Conservation (phyloP, 2,797 vertebrate species). For the Acanthopagrus latus region DNA sequence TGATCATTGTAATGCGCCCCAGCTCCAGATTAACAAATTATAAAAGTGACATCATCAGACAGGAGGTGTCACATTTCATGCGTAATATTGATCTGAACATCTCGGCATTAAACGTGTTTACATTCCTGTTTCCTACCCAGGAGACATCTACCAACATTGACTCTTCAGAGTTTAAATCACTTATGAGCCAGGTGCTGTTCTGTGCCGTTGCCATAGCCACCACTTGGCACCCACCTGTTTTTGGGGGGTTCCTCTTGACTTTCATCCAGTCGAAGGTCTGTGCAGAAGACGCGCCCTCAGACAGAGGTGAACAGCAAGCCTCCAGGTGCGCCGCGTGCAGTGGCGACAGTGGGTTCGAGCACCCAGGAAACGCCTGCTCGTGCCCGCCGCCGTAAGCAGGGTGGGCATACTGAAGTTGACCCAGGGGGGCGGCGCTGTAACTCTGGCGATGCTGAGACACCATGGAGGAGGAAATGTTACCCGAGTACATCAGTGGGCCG, state of each 20-base stretch:
- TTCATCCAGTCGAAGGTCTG: conserved; percentile 99
- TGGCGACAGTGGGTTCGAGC: conserved; percentile 91
- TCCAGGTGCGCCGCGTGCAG: conserved; percentile 91
- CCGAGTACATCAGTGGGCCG: conserved; percentile 92
- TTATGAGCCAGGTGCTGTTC: background rate
- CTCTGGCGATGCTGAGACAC: conserved; percentile 91
- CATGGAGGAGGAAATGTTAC: conserved; percentile 91
- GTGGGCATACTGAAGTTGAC: conserved; percentile 91
- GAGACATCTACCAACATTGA: background rate
- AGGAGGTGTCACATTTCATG: background rate
- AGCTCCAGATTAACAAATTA: background rate
- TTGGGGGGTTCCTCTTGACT: conserved; percentile 98
- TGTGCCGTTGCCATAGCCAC: background rate
- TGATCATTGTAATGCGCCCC: background rate
- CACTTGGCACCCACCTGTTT: conserved; percentile 91
- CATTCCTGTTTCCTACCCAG: background rate
- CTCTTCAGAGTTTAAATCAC: background rate
- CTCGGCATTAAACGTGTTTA: background rate
- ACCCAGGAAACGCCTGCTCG: conserved; percentile 90
- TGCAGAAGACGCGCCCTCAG: conserved; percentile 89
- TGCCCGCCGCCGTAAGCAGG: conserved; percentile 91
- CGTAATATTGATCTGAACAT: background rate
- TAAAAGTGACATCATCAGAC: background rate
- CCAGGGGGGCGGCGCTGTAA: conserved; percentile 88
- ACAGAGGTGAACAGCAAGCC: conserved; percentile 90